Percentiles rank a stretch among this genome's conserved stretches.
Evolutionary conservation across 2,888 invertebrate genomes (phyloP).

Genomic region (Podotricha telesiphe): DNA sequence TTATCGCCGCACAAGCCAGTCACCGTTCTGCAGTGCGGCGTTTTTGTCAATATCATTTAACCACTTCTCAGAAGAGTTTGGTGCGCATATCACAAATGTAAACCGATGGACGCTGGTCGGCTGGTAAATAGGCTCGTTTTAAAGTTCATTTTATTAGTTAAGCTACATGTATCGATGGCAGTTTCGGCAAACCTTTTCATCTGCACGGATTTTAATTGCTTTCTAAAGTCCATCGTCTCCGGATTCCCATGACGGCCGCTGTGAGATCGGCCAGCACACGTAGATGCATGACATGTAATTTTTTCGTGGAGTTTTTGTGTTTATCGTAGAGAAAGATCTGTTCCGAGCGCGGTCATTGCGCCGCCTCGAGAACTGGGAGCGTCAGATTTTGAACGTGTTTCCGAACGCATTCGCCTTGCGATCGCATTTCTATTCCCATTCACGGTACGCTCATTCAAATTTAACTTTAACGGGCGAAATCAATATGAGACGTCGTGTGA

Average conservation of each 20-base stretch:
- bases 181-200: constrained; percentile 55
- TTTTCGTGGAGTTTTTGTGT: constrained; percentile 76
- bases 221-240: constrained; percentile 78
- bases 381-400: constrained; percentile 50
- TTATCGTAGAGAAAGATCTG: constrained; percentile 78
- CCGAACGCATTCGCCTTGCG: constrained; percentile 66
- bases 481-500: constrained; percentile 72
- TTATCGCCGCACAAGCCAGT: constrained; percentile 43
- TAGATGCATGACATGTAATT: constrained; percentile 83
- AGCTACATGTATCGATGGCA: constrained; percentile 70
- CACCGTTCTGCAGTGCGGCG: constrained; percentile 49
- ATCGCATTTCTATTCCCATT: constrained; percentile 76
- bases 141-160: not conserved
- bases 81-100: constrained; percentile 22
- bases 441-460: constrained; percentile 75
- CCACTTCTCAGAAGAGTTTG: constrained; percentile 55
- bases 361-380: constrained; percentile 52
- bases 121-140: constrained; percentile 54
- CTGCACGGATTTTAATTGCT: constrained; percentile 80
- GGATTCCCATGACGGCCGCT: constrained; percentile 81
- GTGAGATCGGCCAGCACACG: constrained; percentile 82
- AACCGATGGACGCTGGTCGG: constrained; percentile 38
- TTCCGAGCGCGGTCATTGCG: constrained; percentile 76
- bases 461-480: constrained; percentile 79
- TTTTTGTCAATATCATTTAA: constrained; percentile 59